These are phyloP conservation scores for Thereva nobilitata DNA, from an alignment of 2,888 invertebrate species.

Conservation along the genomic window DNA sequence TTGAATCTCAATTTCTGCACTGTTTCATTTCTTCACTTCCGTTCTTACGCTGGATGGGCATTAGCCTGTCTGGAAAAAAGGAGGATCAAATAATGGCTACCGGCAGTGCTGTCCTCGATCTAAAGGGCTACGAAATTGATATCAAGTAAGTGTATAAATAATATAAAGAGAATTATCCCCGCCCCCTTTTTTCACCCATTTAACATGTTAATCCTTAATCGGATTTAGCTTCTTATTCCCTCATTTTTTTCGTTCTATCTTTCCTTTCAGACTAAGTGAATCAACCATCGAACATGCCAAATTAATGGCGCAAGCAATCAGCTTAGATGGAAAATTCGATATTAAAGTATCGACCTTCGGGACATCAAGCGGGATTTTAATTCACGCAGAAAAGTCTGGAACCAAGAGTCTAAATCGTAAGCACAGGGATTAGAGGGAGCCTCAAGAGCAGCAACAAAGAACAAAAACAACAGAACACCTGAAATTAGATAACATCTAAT, in stretches of 20 bases:
- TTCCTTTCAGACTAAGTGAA: constrained; percentile 48
- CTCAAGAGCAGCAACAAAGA: not conserved
- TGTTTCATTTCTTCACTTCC: constrained; percentile 48
- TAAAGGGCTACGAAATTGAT: constrained; percentile 51
- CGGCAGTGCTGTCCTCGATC: constrained; percentile 49
- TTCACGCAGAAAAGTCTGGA: constrained; percentile 51
- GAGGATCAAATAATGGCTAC: constrained; percentile 50
- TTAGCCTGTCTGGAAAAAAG: constrained; percentile 49
- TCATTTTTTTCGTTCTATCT: constrained; percentile 1
- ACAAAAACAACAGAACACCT: too few species aligned
- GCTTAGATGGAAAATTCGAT: constrained; percentile 51
- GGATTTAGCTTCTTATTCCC: not conserved
- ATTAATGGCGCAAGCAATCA: constrained; percentile 51
- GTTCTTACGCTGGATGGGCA: constrained; percentile 49
- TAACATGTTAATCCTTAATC: too few species aligned
- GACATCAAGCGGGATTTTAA: constrained; percentile 51
- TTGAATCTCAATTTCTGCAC: constrained; percentile 49
- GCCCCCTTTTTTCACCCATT: not conserved
- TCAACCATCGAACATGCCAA: constrained; percentile 51
- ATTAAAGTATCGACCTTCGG: constrained; percentile 52
- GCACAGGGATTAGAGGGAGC: constrained; percentile 44
- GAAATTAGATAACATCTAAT: constrained; percentile 1
- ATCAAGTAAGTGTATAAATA: constrained; percentile 47
- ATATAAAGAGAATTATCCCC: constrained; percentile 13
- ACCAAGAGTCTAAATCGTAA: constrained; percentile 50